Evolutionary conservation across 2,888 invertebrate species (phyloP), one percentile per base, ranked within the genome.

Genomic region (Philhelius pedissequus): DNA sequence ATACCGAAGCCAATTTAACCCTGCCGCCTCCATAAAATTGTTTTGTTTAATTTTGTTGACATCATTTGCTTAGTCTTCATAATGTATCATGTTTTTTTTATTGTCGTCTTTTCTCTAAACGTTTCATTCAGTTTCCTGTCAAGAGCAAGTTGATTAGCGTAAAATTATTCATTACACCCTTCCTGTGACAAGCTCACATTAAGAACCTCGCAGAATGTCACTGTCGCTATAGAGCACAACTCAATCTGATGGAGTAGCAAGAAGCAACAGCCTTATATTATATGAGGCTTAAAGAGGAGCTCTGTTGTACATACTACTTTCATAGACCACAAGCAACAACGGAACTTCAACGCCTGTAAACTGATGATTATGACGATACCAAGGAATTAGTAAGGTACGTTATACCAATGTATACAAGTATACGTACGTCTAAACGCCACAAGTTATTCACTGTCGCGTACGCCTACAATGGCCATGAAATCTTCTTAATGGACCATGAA

Each of bases 401-500:
- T n/a, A n/a, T n/a, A n/a, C n/a, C n/a, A n/a, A n/a, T n/a, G n/a
- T n/a, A n/a, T n/a, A n/a, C n/a, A n/a, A n/a, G n/a, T 32, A 18
- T 20, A 40, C 25, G 5, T 11, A 27, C 22, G 0, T 20, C 30
- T 62, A 77, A 52, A 82, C 77, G 64, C 38, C 50, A 64, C 68
- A 69, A 83, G 64, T 74, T 83, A 83, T 78, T 78, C 82, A 78
- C 70, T 83, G 83, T 79, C 78, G 74, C 74, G 70, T 70, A 83
- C 83, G 83, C 83, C 83, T 78, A 83, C 83, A 83, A 83, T 83
- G 70, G 78, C 83, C 83, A 74, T 83, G 83, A 74, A 74, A 74
- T 83, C 74, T 62, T 78, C 83, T 83, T 79, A 78, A 83, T 83
- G 78, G 83, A 83, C 83, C 83, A 83, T 83, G 83, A 83, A 78